Evolutionary conservation across 1,140 invertebrate species (phyloP).

Genomic region (Temnothorax curvispinosus): DNA sequence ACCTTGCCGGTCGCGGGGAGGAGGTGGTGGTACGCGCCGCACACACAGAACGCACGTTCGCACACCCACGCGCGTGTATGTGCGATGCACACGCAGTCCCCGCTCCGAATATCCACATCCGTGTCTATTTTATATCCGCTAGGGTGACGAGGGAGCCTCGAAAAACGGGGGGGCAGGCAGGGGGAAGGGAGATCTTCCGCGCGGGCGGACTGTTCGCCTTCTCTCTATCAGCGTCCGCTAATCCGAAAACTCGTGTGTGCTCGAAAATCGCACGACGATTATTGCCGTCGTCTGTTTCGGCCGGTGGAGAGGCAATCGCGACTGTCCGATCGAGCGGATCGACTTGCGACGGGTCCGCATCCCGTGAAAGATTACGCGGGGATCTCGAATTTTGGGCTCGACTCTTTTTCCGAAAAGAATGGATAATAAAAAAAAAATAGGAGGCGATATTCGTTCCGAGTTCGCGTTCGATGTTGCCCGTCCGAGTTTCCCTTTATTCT

Average conservation of each 20-base stretch:
- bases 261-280: constrained; percentile 56
- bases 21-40: constrained; percentile 54
- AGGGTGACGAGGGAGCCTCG: not conserved
- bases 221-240: constrained; percentile 32
- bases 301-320: constrained; percentile 19
- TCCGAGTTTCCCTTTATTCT: not conserved
- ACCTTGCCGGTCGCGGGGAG: constrained; percentile 67
- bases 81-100: constrained; percentile 44
- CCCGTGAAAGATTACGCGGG: constrained; percentile 47
- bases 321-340: constrained; percentile 45
- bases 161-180: not conserved
- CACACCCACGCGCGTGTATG: not conserved
- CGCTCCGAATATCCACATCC: constrained; percentile 65
- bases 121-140: constrained; percentile 81
- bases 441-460: not conserved
- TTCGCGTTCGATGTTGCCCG: not conserved
- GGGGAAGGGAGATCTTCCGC: not conserved
- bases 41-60: not conserved
- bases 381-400: constrained; percentile 38
- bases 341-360: constrained; percentile 37
- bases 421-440: not conserved
- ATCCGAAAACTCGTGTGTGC: constrained; percentile 56
- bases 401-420: constrained; percentile 18
- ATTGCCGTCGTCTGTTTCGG: constrained; percentile 43
- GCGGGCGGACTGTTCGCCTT: constrained; percentile 26